These are phyloP conservation scores for Blastomussa wellsi DNA, from an alignment of 92 coral and sea anemone genomes.

Conservation along the genomic window DNA sequence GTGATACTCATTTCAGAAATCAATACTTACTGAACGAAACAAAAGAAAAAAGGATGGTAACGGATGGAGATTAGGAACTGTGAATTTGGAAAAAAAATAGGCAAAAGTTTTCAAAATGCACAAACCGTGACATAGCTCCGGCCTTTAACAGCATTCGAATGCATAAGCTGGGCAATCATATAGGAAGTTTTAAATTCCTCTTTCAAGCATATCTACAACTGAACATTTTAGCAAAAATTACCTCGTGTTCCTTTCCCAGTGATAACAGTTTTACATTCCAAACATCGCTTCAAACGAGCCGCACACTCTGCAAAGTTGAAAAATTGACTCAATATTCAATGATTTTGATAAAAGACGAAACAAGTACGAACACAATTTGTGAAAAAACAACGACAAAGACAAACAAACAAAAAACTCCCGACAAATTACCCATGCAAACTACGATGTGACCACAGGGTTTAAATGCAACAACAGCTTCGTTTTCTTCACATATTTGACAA, in stretches of 20 bases:
- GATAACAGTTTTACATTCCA: conserved; percentile 43
- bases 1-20: no score
- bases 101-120: no score
- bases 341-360: neutral
- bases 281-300: conserved; percentile 59
- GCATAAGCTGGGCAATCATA: no score
- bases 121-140: no score
- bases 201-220: no score
- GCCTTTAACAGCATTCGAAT: neutral
- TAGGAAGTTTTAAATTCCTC: no score
- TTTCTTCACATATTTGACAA: conserved; percentile 58
- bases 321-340: neutral
- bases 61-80: no score
- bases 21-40: no score
- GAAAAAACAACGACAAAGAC: neutral
- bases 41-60: no score
- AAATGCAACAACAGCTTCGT: conserved; percentile 52
- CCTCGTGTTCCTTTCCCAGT: conserved; percentile 45
- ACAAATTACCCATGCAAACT: conserved; percentile 43
- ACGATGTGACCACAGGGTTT: conserved; percentile 62
- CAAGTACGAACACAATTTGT: neutral
- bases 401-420: no score
- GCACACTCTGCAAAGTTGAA: conserved; percentile 49
- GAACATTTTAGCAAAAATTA: no score
- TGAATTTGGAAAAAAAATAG: no score